Evolutionary conservation across 2,113 vertebrate genomes (phyloP).

Genomic region (Cardinalis cardinalis): DNA sequence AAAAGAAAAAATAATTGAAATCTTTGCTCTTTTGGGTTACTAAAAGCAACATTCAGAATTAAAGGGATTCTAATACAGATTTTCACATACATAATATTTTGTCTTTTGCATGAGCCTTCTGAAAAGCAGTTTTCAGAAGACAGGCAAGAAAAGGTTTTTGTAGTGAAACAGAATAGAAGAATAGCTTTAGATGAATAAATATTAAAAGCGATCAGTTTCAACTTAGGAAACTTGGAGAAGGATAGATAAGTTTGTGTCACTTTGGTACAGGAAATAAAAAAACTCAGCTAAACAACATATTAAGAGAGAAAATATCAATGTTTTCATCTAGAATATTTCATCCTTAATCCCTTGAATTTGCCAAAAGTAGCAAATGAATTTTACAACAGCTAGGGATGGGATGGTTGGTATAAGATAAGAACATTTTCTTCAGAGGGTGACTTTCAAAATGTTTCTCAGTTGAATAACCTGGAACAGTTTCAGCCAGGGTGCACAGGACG

Average conservation of each 20-base stretch:
- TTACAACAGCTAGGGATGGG: neutral
- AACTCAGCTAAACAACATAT: neutral
- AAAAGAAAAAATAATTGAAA: neutral
- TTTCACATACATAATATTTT: neutral
- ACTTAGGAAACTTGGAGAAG: neutral
- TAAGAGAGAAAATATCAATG: neutral
- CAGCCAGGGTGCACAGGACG: neutral
- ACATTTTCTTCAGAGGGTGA: neutral
- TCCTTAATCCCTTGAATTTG: neutral
- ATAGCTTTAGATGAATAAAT: neutral
- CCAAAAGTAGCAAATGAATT: neutral
- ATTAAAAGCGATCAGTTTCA: neutral
- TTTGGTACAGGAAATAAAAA: neutral
- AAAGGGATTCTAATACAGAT: rapidly evolving
- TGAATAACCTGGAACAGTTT: neutral
- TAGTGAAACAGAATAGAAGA: neutral
- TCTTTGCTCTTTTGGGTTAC: neutral
- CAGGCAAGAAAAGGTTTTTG: neutral
- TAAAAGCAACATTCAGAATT: neutral
- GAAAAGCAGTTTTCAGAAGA: neutral
- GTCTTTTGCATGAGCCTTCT: neutral
- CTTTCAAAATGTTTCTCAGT: constrained; percentile 3
- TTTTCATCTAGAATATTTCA: neutral
- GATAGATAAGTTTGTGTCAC: neutral
- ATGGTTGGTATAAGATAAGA: neutral